These are phyloP conservation scores for Mobula hypostoma DNA, from an alignment of 2,113 vertebrate genomes.

Conservation along the genomic window DNA sequence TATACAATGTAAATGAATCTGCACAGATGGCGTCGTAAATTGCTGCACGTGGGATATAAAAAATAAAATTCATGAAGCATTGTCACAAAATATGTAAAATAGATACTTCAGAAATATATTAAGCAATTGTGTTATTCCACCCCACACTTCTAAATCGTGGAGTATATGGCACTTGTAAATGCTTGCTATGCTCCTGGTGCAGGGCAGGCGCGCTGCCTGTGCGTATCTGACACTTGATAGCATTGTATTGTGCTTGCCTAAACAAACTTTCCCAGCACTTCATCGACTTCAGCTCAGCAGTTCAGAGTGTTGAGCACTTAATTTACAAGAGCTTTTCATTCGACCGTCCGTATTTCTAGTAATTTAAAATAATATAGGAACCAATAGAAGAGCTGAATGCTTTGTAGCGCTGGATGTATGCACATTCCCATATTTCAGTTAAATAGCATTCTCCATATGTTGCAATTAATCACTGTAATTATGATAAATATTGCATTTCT, in stretches of 20 bases:
- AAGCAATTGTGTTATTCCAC: not conserved
- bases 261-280: constrained; percentile 28
- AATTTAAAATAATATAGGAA: constrained; percentile 17
- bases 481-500: constrained; percentile 36
- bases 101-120: not conserved
- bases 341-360: not conserved
- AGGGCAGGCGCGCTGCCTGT: not conserved
- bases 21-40: not conserved
- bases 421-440: constrained; percentile 31
- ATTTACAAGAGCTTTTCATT: constrained; percentile 22
- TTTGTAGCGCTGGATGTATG: not conserved
- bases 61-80: not conserved
- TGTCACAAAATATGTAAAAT: not conserved
- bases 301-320: constrained; percentile 13
- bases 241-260: constrained; percentile 16
- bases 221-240: constrained; percentile 5
- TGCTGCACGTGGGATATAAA: not conserved
- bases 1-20: not conserved
- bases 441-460: constrained; percentile 10
- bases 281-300: not conserved
- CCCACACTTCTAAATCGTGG: not conserved
- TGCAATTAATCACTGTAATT: constrained; percentile 29
- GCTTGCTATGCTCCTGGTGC: not conserved
- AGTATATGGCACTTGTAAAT: not conserved
- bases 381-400: not conserved